These are phyloP conservation scores for Laterallus jamaicensis DNA, from an alignment of 2,113 vertebrate species.

Conservation along the genomic window DNA sequence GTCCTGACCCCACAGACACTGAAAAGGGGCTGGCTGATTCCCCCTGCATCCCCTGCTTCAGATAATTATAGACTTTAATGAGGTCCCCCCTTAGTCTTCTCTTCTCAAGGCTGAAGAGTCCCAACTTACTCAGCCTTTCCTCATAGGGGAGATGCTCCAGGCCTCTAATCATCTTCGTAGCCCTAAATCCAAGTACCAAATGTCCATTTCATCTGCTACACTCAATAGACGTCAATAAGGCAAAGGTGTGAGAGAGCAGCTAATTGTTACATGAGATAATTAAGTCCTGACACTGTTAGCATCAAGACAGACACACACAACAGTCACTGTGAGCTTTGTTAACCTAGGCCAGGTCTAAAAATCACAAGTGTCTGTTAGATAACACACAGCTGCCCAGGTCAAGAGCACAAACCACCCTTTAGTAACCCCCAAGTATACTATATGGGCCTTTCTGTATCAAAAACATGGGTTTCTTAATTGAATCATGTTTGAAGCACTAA, in stretches of 20 bases:
- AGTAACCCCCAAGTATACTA: not conserved
- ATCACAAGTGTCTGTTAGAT: not conserved
- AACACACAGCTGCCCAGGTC: not conserved
- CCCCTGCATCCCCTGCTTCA: too few species aligned
- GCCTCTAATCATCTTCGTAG: too few species aligned
- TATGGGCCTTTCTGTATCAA: not conserved
- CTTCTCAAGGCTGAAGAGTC: too few species aligned
- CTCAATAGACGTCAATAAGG: not conserved
- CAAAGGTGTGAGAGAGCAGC: not conserved
- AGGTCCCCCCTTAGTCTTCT: too few species aligned
- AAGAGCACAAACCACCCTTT: not conserved
- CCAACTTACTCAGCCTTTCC: too few species aligned
- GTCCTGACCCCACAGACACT: too few species aligned
- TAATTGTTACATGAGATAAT: not conserved
- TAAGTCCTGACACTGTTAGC: not conserved
- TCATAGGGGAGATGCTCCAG: too few species aligned
- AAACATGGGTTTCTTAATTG: not conserved
- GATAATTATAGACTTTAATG: too few species aligned
- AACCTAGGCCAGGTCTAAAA: not conserved
- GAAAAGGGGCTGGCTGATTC: too few species aligned
- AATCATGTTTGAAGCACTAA: fast-evolving
- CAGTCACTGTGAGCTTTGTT: not conserved
- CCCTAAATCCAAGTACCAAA: not conserved
- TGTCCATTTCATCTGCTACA: not conserved
- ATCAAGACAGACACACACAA: not conserved